phyloP scores from a whole-genome alignment of 2,888 invertebrate species.

The Volucella bombylans region DNA sequence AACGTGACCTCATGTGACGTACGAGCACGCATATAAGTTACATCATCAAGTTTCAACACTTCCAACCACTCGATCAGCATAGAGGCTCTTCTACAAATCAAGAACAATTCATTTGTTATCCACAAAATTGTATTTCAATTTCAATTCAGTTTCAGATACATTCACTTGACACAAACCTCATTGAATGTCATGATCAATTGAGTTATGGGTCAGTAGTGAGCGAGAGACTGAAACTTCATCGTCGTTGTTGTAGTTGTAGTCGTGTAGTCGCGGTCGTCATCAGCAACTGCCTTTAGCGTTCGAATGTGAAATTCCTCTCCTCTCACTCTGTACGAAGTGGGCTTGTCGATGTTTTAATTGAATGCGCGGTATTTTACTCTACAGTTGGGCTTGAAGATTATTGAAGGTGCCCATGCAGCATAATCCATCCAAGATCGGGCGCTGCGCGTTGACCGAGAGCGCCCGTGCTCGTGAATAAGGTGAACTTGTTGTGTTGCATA shows the following conservation, averaged over 20 bases:
- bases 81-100: constrained; percentile 10
- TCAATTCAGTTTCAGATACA: constrained; percentile 40
- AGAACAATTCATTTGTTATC: constrained; percentile 50
- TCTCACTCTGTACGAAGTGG: constrained; percentile 1
- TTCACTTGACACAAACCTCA: constrained; percentile 57
- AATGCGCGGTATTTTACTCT: constrained; percentile 10
- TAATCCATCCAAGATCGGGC: constrained; percentile 43
- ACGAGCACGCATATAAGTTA: not conserved
- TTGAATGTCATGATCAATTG: constrained; percentile 71
- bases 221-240: not conserved
- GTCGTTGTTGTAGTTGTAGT: constrained; percentile 10
- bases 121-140: constrained; percentile 35
- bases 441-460: constrained; percentile 56
- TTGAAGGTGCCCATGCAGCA: constrained; percentile 29
- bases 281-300: not conserved
- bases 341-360: constrained; percentile 28
- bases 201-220: constrained; percentile 63
- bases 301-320: not conserved
- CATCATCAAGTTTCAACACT: not conserved
- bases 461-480: constrained; percentile 55
- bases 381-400: constrained; percentile 21
- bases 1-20: too few relatives aligned
- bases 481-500: constrained; percentile 62
- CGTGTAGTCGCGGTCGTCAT: constrained; percentile 31
- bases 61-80: not conserved